Evolutionary conservation across 2,888 invertebrate genomes (phyloP), one percentile per base, ranked within the genome.

Genomic region (Tortrix viridana): DNA sequence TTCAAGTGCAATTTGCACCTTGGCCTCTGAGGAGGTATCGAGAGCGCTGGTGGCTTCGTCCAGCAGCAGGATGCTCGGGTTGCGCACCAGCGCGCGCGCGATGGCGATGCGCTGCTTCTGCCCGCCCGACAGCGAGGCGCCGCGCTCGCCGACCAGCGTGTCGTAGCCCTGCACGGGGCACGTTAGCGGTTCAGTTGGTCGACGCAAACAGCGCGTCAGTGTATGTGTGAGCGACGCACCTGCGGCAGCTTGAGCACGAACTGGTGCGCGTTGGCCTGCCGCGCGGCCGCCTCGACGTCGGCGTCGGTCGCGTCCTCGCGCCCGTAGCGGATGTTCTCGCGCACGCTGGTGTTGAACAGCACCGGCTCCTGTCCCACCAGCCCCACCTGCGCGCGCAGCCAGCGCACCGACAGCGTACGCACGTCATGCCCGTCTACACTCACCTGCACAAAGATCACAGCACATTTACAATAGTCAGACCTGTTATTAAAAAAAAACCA

Each of bases 31-130:
- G 20, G 95, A 94, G 0, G 96, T 96, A 79, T 98, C 98, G 18
- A 98, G 91, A 0, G 98, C 98, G 1, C 97, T 97, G 1, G 98
- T 98, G 0, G 97, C 98, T 84, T 98, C 98, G 74, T 98, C 98
- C 18, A 97, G 81, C 1, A 97, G 86, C 23, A 97, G 85, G 67
- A 98, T 96, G 64, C 94, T 93, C 0, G 98, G 98, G 77, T 96
- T 94, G 44, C 96, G 93, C 1, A 98, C 93, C 9, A 98, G 86
- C 0, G 98, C 97, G 64, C 98, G 93, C 0, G 98, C 98, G 71
- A 98, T 98, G 1, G 98, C 98, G 48, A 98, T 96, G 64, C 97
- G 92, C 82, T 98, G 98, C 78, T 97, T 97, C 82, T 98, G 97
- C 0, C 97, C 97, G n/a, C 97, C 97, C 0, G 96, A 96, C 49